A percentile compares a stretch with the other conserved stretches of the same genome.
Evolutionary conservation across 2,113 vertebrate genomes (phyloP).

Genomic region (Silurus glanis): DNA sequence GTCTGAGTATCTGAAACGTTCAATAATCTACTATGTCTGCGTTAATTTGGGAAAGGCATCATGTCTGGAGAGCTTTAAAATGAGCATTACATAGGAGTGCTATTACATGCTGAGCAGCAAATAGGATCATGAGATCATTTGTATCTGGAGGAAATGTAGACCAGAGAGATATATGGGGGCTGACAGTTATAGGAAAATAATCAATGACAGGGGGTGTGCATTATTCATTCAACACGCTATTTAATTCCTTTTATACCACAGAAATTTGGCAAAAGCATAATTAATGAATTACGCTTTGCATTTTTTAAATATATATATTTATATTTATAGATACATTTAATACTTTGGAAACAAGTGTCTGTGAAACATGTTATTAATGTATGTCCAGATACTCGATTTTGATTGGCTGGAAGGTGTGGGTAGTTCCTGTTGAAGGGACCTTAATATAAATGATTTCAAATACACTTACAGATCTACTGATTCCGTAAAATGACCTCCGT

Average conservation of each 20-base stretch:
- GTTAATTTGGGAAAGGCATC: constrained; percentile 1
- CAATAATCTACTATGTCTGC: neutral
- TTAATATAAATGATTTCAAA: neutral
- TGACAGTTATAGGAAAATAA: neutral
- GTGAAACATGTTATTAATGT: neutral
- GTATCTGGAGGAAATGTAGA: neutral
- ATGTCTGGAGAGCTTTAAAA: neutral
- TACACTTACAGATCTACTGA: neutral
- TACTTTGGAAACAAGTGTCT: neutral
- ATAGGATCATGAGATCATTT: neutral
- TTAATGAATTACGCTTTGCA: neutral
- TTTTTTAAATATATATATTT: no score
- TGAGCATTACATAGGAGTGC: neutral
- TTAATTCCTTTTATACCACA: neutral
- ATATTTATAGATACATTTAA: neutral
- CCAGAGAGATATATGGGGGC: neutral
- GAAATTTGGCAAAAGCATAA: neutral
- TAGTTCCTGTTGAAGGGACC: neutral
- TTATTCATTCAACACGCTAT: no score
- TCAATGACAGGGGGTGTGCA: neutral
- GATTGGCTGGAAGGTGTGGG: no score
- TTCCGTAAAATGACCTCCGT: neutral
- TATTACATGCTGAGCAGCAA: neutral
- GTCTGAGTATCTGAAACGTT: neutral
- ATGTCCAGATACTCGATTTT: no score